Evolutionary conservation across 2,797 vertebrate genomes (phyloP).

Genomic region (Anguilla obscura): DNA sequence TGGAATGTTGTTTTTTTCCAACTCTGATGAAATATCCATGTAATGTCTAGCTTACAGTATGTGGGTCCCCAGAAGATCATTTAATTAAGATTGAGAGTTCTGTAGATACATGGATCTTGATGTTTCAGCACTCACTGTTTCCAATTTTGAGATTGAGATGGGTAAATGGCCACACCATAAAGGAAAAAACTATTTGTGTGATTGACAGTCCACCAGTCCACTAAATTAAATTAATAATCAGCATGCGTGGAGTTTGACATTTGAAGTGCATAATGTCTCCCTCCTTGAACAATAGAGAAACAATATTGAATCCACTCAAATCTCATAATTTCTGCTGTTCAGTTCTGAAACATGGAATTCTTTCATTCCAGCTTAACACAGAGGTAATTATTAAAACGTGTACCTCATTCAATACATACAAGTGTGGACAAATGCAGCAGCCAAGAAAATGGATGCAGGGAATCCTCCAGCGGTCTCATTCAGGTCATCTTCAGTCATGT

Average conservation of each 20-base stretch:
- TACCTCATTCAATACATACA: not conserved
- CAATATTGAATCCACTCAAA: no score
- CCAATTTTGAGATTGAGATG: not conserved
- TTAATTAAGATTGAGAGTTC: not conserved
- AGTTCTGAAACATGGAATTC: no score
- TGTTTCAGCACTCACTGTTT: not conserved
- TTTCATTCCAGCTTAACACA: not conserved
- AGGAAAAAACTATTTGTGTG: not conserved
- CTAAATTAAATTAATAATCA: not conserved
- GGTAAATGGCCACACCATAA: not conserved
- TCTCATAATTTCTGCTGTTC: no score
- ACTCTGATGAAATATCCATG: not conserved
- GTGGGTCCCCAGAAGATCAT: not conserved
- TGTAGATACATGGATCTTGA: not conserved
- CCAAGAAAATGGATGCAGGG: not conserved
- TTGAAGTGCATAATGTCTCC: no score
- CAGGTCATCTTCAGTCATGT: not conserved
- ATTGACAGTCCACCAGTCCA: not conserved
- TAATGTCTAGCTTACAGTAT: not conserved
- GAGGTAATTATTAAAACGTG: not conserved
- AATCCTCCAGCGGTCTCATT: not conserved
- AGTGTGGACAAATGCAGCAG: not conserved
- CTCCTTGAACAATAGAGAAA: no score
- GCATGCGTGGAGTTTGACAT: no score
- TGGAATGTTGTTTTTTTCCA: not conserved